Conservation (phyloP, 2,113 vertebrate species). For the Aegotheles bennettii region DNA sequence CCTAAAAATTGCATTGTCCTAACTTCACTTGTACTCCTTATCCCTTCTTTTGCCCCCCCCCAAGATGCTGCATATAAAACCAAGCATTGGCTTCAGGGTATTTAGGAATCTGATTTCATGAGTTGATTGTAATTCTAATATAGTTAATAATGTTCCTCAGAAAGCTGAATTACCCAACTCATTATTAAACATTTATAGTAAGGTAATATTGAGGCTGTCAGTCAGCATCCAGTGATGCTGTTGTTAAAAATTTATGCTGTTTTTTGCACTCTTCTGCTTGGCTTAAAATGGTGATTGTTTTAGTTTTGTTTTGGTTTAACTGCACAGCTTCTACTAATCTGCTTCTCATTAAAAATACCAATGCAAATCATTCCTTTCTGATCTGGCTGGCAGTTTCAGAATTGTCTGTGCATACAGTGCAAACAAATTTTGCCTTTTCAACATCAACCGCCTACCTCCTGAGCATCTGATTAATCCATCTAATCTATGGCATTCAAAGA, state of each 20-base stretch:
- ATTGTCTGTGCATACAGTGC: not conserved
- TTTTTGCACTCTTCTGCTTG: not conserved
- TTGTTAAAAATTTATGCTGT: not conserved
- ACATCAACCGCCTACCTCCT: not conserved
- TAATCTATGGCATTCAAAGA: not conserved
- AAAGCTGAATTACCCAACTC: not conserved
- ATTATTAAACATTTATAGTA: not conserved
- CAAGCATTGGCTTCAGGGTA: not conserved
- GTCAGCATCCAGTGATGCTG: not conserved
- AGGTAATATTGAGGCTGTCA: not conserved
- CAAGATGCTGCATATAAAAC: not conserved
- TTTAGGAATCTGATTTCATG: not conserved
- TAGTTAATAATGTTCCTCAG: not conserved
- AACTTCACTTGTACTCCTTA: fast-evolving
- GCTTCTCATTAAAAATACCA: not conserved
- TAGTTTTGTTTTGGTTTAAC: not conserved
- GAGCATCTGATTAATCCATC: not conserved
- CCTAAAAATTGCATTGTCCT: not conserved
- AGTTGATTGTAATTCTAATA: not conserved
- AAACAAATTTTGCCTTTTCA: slow-evolving; percentile 24
- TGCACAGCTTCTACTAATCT: not conserved
- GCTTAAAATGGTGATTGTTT: not conserved
- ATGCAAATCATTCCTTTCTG: slow-evolving; percentile 4
- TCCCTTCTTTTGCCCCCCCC: not conserved
- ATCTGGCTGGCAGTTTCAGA: slow-evolving; percentile 5